A percentile compares a stretch with the other conserved stretches of the same genome.
These are phyloP conservation scores for Acanthochromis polyacanthus DNA, from an alignment of 2,113 vertebrate genomes.

Conservation along the genomic window DNA sequence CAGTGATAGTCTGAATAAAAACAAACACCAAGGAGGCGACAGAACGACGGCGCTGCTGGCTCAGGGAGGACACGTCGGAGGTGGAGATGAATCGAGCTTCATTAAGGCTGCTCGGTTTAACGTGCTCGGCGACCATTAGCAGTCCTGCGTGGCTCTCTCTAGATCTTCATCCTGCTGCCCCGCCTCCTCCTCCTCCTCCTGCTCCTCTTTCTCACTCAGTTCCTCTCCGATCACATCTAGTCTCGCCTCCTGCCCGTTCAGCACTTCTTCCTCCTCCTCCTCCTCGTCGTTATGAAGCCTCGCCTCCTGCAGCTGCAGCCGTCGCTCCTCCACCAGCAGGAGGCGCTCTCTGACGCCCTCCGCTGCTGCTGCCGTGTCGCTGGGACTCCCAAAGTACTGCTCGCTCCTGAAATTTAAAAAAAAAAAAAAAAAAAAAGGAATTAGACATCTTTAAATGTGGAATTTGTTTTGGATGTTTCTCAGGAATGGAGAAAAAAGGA, in stretches of 20 bases:
- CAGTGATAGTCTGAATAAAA: slow-evolving; percentile 29
- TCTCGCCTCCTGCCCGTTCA: slow-evolving; percentile 69
- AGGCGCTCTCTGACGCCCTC: slow-evolving; percentile 95
- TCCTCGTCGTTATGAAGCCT: slow-evolving; percentile 39
- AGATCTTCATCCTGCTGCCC: slow-evolving; percentile 51
- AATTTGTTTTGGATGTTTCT: too few relatives aligned
- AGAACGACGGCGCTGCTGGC: background rate
- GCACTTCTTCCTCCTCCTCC: slow-evolving; percentile 36
- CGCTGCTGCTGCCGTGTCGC: slow-evolving; percentile 93
- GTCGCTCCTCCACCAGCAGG: slow-evolving; percentile 93
- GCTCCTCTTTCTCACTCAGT: slow-evolving; percentile 82
- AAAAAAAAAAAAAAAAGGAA: too few relatives aligned
- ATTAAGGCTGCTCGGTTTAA: slow-evolving; percentile 45
- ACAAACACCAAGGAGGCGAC: slow-evolving; percentile 11
- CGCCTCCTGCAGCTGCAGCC: slow-evolving; percentile 82
- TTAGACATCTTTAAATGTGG: too few relatives aligned
- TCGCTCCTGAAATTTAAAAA: slow-evolving; percentile 92
- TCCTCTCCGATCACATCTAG: slow-evolving; percentile 86
- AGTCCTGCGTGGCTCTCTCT: slow-evolving; percentile 72
- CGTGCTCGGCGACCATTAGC: slow-evolving; percentile 45
- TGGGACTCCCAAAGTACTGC: slow-evolving; percentile 95
- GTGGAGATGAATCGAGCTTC: slow-evolving; percentile 33
- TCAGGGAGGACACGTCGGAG: background rate
- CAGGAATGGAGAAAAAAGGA: too few relatives aligned
- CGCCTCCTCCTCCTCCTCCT: slow-evolving; percentile 45